Conservation (phyloP, 2,797 vertebrate species). For the Rhinogobio ventralis region DNA sequence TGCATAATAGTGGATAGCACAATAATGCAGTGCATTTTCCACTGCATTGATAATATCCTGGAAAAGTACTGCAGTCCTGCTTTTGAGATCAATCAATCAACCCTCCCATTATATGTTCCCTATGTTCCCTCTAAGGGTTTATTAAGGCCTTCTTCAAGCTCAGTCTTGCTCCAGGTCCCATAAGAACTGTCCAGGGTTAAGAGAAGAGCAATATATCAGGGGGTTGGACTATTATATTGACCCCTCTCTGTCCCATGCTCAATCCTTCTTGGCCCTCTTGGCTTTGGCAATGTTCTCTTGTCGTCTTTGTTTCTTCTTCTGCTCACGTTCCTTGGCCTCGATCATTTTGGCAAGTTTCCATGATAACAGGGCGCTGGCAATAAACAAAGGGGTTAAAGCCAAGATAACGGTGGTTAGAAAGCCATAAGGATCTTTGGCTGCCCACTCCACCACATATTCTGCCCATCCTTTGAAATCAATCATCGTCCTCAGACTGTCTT, state of each 20-base stretch:
- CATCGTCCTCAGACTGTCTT: constrained; percentile 77
- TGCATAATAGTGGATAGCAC: constrained; percentile 65
- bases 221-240: constrained; percentile 61
- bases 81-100: constrained; percentile 66
- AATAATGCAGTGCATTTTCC: constrained; percentile 60
- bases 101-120: constrained; percentile 66
- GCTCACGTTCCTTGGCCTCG: constrained; percentile 92
- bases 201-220: constrained; percentile 62
- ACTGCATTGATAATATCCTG: constrained; percentile 57
- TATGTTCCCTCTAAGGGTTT: constrained; percentile 67
- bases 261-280: constrained; percentile 95
- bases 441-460: constrained; percentile 97
- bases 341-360: constrained; percentile 99
- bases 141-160: constrained; percentile 61
- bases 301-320: constrained; percentile 97
- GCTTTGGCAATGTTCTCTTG: constrained; percentile 98
- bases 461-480: constrained; percentile 94
- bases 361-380: constrained; percentile 92
- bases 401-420: constrained; percentile 96
- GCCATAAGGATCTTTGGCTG: constrained; percentile 96
- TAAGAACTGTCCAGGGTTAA: constrained; percentile 64
- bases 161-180: constrained; percentile 57
- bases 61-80: constrained; percentile 71
- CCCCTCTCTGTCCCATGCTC: constrained; percentile 66
- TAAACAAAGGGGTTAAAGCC: constrained; percentile 93